Evolutionary conservation across 2,888 invertebrate genomes (phyloP).

Genomic region (Xestia sexstrigata): DNA sequence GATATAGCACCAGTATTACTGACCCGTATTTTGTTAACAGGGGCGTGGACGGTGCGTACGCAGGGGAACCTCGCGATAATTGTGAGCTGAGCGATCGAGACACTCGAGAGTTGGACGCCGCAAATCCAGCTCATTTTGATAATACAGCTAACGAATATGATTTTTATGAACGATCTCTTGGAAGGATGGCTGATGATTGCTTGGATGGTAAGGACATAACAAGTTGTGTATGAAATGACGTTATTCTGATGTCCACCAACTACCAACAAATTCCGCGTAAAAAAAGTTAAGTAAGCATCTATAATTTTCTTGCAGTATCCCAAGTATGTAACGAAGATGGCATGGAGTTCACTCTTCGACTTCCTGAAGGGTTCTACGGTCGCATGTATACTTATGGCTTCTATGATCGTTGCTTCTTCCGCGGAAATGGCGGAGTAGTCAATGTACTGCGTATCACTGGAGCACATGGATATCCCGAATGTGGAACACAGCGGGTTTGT

Average conservation of each 20-base stretch:
- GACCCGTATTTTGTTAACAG: slow-evolving; percentile 76
- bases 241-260: neutral
- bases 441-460: slow-evolving; percentile 96
- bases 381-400: slow-evolving; percentile 97
- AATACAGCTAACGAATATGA: slow-evolving; percentile 94
- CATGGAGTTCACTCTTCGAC: slow-evolving; percentile 97
- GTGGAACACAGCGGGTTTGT: slow-evolving; percentile 95
- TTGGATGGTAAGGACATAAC: slow-evolving; percentile 93
- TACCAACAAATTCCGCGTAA: neutral
- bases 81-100: slow-evolving; percentile 97
- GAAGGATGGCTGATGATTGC: slow-evolving; percentile 94
- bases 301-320: slow-evolving; percentile 91
- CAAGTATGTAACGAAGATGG: slow-evolving; percentile 98
- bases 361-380: slow-evolving; percentile 97
- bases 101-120: slow-evolving; percentile 95
- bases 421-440: slow-evolving; percentile 96
- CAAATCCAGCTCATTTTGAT: slow-evolving; percentile 96
- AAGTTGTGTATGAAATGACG: neutral
- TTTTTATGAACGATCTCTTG: slow-evolving; percentile 95
- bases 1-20: slow-evolving; percentile 48
- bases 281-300: neutral
- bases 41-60: slow-evolving; percentile 89
- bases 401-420: slow-evolving; percentile 97
- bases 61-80: slow-evolving; percentile 93
- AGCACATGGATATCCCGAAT: slow-evolving; percentile 98